phyloP scores from a whole-genome alignment of 2,113 vertebrate genomes.

The Eolophus roseicapilla region DNA sequence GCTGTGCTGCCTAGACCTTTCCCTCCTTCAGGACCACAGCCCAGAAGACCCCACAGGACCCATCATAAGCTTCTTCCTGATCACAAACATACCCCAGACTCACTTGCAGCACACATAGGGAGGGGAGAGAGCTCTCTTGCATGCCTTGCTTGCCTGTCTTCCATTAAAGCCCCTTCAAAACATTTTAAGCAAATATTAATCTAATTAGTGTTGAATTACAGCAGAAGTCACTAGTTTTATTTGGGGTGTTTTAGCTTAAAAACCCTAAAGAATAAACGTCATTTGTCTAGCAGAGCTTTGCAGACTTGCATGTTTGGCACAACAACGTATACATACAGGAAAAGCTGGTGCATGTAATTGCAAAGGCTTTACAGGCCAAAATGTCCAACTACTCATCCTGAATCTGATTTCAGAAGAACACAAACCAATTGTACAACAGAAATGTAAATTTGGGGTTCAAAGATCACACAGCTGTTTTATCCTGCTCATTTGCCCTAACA shows the following conservation, averaged over 20 bases:
- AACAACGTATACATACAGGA: fast-evolving
- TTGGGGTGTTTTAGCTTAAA: neutral
- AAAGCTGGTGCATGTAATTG: neutral
- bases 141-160: neutral
- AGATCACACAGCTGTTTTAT: neutral
- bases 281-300: neutral
- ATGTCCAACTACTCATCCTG: neutral
- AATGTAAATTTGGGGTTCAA: neutral
- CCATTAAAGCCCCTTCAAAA: neutral
- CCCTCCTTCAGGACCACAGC: neutral
- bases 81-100: neutral
- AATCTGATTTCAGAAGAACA: neutral
- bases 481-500: neutral
- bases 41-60: neutral
- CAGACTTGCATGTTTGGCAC: neutral
- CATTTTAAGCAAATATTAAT: neutral
- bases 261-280: neutral
- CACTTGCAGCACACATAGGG: neutral
- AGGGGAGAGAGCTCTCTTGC: neutral
- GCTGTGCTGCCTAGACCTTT: neutral
- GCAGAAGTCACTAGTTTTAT: neutral
- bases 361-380: neutral
- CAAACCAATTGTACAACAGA: neutral
- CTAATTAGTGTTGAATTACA: neutral
- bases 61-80: neutral